phyloP scores from a whole-genome alignment of 2,113 vertebrate species.

The Cyprinodon brontotheroides region DNA sequence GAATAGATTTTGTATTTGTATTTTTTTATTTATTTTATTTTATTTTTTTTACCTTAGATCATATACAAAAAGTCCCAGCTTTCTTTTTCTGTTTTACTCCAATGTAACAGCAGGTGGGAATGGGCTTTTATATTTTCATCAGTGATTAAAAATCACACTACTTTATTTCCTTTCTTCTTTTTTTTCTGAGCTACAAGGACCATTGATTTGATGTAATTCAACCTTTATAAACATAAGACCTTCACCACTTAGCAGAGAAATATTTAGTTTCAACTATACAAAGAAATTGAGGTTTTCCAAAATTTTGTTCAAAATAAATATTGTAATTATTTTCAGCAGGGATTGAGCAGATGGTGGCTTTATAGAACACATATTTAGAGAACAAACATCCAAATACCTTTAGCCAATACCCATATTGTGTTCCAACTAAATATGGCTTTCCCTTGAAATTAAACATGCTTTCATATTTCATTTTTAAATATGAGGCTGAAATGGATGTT shows the following conservation, averaged over 20 bases:
- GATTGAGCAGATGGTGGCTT: constrained; percentile 32
- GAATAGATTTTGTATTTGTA: background rate
- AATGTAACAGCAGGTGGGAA: background rate
- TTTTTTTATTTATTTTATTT: too few relatives aligned
- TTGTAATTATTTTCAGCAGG: background rate
- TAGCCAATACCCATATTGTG: background rate
- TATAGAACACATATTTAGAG: constrained; percentile 32
- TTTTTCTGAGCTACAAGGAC: background rate
- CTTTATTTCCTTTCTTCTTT: background rate
- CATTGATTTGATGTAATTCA: background rate
- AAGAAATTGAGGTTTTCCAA: background rate
- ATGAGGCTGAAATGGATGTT: background rate
- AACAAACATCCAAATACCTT: constrained; percentile 5
- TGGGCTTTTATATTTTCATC: constrained; percentile 2
- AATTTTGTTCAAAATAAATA: background rate
- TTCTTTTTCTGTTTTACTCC: background rate
- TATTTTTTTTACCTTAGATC: constrained; percentile 45
- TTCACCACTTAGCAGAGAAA: background rate
- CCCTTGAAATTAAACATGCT: background rate
- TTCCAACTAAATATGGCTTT: background rate
- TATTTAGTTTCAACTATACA: background rate
- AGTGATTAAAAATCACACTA: background rate
- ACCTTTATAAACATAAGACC: background rate
- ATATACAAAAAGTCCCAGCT: constrained; percentile 45
- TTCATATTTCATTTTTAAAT: background rate